A percentile compares a stretch with the other conserved stretches of the same genome.
phyloP scores from a whole-genome alignment of 2,888 invertebrate genomes.

The Branchellion lobata region DNA sequence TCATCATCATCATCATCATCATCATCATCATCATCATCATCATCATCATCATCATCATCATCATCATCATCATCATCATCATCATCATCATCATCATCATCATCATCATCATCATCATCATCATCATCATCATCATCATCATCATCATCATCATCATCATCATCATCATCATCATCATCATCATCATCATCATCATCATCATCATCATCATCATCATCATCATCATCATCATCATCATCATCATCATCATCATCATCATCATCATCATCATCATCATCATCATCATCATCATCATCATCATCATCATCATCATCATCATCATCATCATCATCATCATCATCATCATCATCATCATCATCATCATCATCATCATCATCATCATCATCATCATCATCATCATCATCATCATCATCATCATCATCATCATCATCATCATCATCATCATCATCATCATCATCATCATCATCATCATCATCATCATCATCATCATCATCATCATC shows the following conservation, averaged over 20 bases:
- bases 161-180: constrained; percentile 5
- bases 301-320: neutral
- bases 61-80: constrained; percentile 9
- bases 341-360: neutral
- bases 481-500: constrained; percentile 11
- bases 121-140: neutral
- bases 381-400: constrained; percentile 5
- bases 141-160: neutral
- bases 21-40: neutral
- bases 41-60: constrained; percentile 10
- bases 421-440: constrained; percentile 11
- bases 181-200: constrained; percentile 9
- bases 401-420: constrained; percentile 14
- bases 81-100: neutral
- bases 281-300: neutral
- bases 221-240: neutral
- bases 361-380: neutral
- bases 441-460: constrained; percentile 11
- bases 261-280: neutral
- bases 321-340: neutral
- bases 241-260: neutral
- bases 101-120: neutral
- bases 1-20: constrained; percentile 3
- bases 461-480: constrained; percentile 11
- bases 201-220: neutral